phyloP scores from a whole-genome alignment of 2,113 vertebrate genomes.

The Prietella phreatophila region DNA sequence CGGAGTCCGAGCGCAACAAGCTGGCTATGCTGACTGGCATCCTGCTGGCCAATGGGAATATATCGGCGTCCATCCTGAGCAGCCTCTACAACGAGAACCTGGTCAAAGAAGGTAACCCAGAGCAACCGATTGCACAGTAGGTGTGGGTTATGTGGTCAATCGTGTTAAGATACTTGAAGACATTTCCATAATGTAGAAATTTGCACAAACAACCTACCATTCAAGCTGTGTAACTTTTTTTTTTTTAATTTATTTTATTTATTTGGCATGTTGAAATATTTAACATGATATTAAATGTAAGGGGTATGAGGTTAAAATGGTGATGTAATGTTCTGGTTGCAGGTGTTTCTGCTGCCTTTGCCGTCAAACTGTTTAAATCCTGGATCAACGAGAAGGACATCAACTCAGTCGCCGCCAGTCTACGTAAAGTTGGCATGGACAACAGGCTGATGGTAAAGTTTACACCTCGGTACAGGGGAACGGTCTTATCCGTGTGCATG shows the following conservation, averaged over 20 bases:
- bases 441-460: slow-evolving; percentile 91
- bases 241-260: too few species aligned
- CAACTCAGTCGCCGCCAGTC: slow-evolving; percentile 89
- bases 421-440: slow-evolving; percentile 98
- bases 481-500: too few species aligned
- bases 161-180: too few species aligned
- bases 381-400: slow-evolving; percentile 99
- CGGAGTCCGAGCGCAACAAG: slow-evolving; percentile 98
- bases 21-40: slow-evolving; percentile 97
- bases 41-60: slow-evolving; percentile 93
- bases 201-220: too few species aligned
- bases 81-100: slow-evolving; percentile 98
- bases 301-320: neutral
- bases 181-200: too few species aligned
- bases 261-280: too few species aligned
- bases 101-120: slow-evolving; percentile 88
- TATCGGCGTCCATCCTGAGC: slow-evolving; percentile 94
- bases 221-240: too few species aligned
- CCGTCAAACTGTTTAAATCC: slow-evolving; percentile 97
- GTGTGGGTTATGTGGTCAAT: too few species aligned
- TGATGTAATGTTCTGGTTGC: neutral
- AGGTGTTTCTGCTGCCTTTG: slow-evolving; percentile 98
- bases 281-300: too few species aligned
- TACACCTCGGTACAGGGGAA: neutral
- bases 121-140: neutral